Evolutionary conservation across 2,113 vertebrate species (phyloP).

Genomic region (Lasiurus borealis): DNA sequence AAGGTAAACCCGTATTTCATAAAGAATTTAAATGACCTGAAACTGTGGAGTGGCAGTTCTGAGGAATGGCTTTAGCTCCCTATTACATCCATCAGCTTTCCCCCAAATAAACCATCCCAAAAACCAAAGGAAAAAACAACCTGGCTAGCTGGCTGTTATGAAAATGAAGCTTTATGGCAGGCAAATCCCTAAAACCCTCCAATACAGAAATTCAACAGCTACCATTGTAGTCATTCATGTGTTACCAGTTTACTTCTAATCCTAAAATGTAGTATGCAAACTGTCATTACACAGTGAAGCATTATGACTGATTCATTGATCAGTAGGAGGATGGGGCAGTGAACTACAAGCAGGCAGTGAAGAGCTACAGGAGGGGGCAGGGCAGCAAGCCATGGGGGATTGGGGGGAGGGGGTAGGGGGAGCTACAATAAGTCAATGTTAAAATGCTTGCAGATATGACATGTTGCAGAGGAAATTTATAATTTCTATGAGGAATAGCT

Average conservation of each 20-base stretch:
- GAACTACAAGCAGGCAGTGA: no score
- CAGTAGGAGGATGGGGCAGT: no score
- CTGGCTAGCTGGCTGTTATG: not conserved
- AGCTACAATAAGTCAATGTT: not conserved
- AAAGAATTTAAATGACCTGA: not conserved
- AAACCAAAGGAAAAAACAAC: not conserved
- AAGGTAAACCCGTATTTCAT: not conserved
- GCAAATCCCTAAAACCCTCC: not conserved
- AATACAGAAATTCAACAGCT: not conserved
- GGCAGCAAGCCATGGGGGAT: no score
- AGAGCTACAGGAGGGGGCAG: no score
- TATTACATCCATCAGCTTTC: not conserved
- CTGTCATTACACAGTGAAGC: no score
- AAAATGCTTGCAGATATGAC: not conserved
- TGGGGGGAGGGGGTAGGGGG: no score
- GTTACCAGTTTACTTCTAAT: not conserved
- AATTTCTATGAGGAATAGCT: not conserved
- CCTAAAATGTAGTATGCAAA: no score
- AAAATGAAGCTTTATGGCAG: slow-evolving; percentile 39
- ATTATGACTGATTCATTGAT: no score
- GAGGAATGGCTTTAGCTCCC: not conserved
- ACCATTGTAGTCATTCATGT: not conserved
- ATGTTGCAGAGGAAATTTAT: not conserved
- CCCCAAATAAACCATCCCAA: not conserved
- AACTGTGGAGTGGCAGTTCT: not conserved